A percentile compares a stretch with the other conserved stretches of the same genome.
These are phyloP conservation scores for Oryzias melastigma DNA, from an alignment of 2,113 vertebrate species.

Conservation along the genomic window DNA sequence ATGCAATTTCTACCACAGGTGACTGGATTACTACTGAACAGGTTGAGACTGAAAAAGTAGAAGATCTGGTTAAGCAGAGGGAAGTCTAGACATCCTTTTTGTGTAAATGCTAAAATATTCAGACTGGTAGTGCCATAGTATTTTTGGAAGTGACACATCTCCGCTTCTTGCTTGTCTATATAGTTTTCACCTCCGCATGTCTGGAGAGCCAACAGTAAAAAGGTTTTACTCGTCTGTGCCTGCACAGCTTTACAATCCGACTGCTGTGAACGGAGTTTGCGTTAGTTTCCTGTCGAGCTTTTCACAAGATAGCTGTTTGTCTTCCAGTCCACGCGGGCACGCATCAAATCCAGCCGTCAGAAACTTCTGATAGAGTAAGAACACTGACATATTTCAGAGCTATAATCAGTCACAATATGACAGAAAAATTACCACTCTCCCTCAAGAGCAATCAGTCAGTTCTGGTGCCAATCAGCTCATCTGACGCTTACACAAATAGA, in stretches of 20 bases:
- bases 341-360: constrained; percentile 60
- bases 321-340: constrained; percentile 31
- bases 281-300: constrained; percentile 34
- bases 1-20: too few species aligned
- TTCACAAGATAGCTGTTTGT: constrained; percentile 51
- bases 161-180: not conserved
- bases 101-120: not conserved
- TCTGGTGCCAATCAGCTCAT: constrained; percentile 67
- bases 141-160: not conserved
- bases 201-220: constrained; percentile 14
- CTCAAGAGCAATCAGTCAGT: constrained; percentile 69
- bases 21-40: too few species aligned
- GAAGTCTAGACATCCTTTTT: too few species aligned
- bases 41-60: too few species aligned
- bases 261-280: constrained; percentile 6
- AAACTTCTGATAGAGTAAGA: constrained; percentile 68
- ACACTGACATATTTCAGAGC: constrained; percentile 68
- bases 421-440: constrained; percentile 72
- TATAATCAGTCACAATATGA: constrained; percentile 75
- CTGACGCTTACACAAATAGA: constrained; percentile 62
- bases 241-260: not conserved
- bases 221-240: constrained; percentile 5
- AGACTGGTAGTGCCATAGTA: not conserved
- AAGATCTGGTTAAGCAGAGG: too few species aligned
- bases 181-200: constrained; percentile 10